Evolutionary conservation across 2,113 vertebrate species (phyloP).

Genomic region (Daubentonia madagascariensis): DNA sequence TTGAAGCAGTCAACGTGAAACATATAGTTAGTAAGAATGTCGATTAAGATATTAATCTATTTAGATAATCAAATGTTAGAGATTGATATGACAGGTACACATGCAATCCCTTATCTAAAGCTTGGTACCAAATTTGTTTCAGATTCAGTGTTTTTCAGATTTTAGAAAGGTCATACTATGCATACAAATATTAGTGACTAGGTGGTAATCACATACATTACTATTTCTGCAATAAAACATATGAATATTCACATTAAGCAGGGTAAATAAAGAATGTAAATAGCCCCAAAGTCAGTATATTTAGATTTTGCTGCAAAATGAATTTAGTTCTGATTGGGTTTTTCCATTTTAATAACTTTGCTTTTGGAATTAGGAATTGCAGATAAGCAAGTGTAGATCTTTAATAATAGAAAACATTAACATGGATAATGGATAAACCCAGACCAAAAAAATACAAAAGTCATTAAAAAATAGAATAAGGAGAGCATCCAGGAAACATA

Average conservation of each 20-base stretch:
- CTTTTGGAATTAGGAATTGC: not conserved
- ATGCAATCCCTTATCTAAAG: not conserved
- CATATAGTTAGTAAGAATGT: not conserved
- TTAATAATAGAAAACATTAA: constrained; percentile 9
- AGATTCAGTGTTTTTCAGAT: not conserved
- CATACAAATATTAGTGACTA: not conserved
- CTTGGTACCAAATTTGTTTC: not conserved
- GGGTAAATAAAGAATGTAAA: not conserved
- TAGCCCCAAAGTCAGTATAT: not conserved
- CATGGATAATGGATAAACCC: not conserved
- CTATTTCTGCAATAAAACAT: not conserved
- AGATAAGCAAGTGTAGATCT: not conserved
- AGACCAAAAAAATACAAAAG: not conserved
- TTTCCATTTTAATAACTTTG: not conserved
- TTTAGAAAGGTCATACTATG: not conserved
- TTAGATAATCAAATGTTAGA: not conserved
- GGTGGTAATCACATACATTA: not conserved
- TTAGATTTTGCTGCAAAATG: not conserved
- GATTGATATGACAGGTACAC: not conserved
- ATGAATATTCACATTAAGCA: not conserved
- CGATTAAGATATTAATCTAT: not conserved
- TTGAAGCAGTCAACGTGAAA: not conserved
- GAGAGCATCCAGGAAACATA: not conserved
- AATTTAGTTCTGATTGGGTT: not conserved
- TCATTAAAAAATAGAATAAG: not conserved